Evolutionary conservation across 2,888 invertebrate genomes (phyloP), one percentile per base, ranked within the genome.

Genomic region (Punctoribates punctum): DNA sequence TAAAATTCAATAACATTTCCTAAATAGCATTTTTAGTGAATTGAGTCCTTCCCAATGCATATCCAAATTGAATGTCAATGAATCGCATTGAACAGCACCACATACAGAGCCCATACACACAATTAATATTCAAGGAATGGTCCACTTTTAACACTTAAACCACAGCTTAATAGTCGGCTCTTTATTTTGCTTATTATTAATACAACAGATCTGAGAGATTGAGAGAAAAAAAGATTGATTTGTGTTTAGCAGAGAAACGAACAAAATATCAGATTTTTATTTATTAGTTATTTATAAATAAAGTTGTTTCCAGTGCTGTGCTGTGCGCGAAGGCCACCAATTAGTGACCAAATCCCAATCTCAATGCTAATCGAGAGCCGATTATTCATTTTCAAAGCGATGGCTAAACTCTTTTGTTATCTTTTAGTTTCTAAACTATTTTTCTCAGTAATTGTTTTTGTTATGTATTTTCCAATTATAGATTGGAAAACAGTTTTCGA

Each of bases 1-100:
- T 67, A 29, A 4, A 23, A 29, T 67, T 67, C 67, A 67, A 67
- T 67, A 67, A 67, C 67, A 67, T 38, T 67, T 67, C 60, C 60
- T 34, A 34, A 34, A 34, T 34, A 34, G 34, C 34, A 34, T 5
- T 34, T n/a, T 34, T 3, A 34, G 15, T 13, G n/a, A 67, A 67
- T 34, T 20, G 29, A 67, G 67, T 34, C 67, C 67, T 67, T 67
- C 67, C 11, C 27, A 67, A 11, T 29, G 29, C 34, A 65, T 29
- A 15, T 65, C 27, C 17, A 8, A 3, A 67, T 8, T 29, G 34
- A 67, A 67, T 38, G 67, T 67, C 67, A 67, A 67, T 67, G 67
- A 38, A 29, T 67, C 34, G 34, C 67, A 67, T 67, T 67, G 67
- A 67, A 67, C 29, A 29, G 8, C 34, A 27, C 20, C 34, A 27